Conservation (phyloP, 23 tunicate genomes). For the Ciona savignyi region DNA sequence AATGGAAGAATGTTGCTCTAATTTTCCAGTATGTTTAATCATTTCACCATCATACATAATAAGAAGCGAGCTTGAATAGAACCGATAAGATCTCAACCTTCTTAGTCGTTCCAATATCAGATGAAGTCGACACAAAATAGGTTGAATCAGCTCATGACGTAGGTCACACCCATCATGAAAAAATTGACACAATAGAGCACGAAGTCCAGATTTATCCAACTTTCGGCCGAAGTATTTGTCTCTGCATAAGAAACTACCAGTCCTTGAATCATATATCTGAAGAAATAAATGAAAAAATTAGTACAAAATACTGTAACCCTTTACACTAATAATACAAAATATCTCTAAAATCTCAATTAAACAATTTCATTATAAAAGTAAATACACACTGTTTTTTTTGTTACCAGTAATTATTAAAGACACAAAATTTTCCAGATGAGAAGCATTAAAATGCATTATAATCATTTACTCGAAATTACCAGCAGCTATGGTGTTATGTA, state of each 20-base stretch:
- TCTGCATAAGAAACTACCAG: slow-evolving; percentile 50
- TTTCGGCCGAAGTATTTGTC: slow-evolving; percentile 87
- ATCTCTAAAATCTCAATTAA: no score
- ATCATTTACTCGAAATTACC: no score
- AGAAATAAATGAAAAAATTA: slow-evolving; percentile 10
- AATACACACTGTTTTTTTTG: no score
- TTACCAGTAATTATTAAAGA: no score
- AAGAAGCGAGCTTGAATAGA: slow-evolving; percentile 78
- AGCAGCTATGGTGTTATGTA: no score
- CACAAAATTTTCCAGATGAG: no score
- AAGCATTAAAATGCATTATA: no score
- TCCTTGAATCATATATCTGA: slow-evolving; percentile 51
- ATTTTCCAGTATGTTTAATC: background rate
- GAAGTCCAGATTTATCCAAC: slow-evolving; percentile 47
- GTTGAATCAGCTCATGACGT: slow-evolving; percentile 50
- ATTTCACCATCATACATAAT: slow-evolving; percentile 84
- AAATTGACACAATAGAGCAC: slow-evolving; percentile 35
- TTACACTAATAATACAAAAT: no score
- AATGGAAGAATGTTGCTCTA: background rate
- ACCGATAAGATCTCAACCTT: slow-evolving; percentile 61
- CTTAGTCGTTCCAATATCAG: slow-evolving; percentile 48
- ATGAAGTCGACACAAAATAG: slow-evolving; percentile 37
- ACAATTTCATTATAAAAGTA: no score
- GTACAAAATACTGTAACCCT: no score
- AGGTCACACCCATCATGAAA: slow-evolving; percentile 53